Evolutionary conservation across 2,113 vertebrate genomes (phyloP).

Genomic region (Orycteropus afer): DNA sequence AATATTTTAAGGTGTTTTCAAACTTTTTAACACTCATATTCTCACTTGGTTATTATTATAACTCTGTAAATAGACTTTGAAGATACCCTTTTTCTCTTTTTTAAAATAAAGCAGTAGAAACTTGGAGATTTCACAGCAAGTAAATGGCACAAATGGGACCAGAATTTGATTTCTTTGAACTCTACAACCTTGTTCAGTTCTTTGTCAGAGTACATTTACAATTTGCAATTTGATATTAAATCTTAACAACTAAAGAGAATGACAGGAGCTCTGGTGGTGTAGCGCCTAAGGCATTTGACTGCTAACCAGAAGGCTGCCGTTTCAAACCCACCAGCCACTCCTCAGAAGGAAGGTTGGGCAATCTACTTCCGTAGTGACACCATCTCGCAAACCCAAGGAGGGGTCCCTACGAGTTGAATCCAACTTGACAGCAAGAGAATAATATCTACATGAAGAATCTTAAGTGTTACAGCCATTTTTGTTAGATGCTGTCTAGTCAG

Average conservation of each 20-base stretch:
- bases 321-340: no score
- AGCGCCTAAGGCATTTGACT: no score
- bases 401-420: no score
- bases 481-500: no score
- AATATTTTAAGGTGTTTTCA: neutral
- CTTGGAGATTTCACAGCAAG: neutral
- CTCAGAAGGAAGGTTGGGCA: no score
- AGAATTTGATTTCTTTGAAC: neutral
- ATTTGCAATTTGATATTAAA: slow-evolving; percentile 1
- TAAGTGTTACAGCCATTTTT: neutral
- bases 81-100: neutral
- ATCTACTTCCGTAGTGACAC: no score
- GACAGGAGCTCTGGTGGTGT: no score
- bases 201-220: neutral
- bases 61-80: neutral
- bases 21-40: neutral
- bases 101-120: neutral
- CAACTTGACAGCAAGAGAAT: no score
- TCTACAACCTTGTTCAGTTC: neutral
- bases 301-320: no score
- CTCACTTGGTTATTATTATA: neutral
- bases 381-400: no score
- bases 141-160: neutral
- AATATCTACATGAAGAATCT: neutral
- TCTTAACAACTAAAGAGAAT: slow-evolving; percentile 15